A percentile compares a stretch with the other conserved stretches of the same genome.
phyloP scores from a whole-genome alignment of 92 coral and sea anemone species.

The Epizoanthus illoricatus region DNA sequence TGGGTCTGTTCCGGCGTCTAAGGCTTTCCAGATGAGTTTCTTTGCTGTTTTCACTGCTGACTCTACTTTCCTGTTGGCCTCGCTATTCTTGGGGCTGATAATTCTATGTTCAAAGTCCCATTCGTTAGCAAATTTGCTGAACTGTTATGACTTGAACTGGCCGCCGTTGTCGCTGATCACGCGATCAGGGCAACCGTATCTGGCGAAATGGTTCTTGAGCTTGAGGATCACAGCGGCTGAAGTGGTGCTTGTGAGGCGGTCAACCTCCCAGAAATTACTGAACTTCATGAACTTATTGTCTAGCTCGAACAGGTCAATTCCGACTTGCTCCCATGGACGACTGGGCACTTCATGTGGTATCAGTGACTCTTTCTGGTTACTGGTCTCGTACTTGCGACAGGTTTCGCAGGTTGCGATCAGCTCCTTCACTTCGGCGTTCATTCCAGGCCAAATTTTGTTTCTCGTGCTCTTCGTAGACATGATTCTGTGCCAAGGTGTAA shows the following conservation, averaged over 20 bases:
- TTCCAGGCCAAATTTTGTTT: slow-evolving; percentile 44
- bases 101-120: slow-evolving; percentile 30
- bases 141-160: slow-evolving; percentile 6
- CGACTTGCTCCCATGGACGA: slow-evolving; percentile 36
- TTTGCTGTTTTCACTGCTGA: slow-evolving; percentile 49
- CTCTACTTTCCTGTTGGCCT: slow-evolving; percentile 43
- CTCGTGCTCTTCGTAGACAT: not conserved
- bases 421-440: slow-evolving; percentile 25
- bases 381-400: slow-evolving; percentile 18
- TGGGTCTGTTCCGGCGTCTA: slow-evolving; percentile 44
- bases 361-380: slow-evolving; percentile 22
- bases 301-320: slow-evolving; percentile 17
- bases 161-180: slow-evolving; percentile 31
- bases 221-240: slow-evolving; percentile 13
- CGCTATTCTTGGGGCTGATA: slow-evolving; percentile 37
- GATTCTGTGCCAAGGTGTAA: too few relatives aligned
- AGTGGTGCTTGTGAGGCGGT: slow-evolving; percentile 20
- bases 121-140: not conserved
- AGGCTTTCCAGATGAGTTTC: slow-evolving; percentile 36
- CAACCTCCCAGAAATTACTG: slow-evolving; percentile 14
- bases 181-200: slow-evolving; percentile 43
- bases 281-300: not conserved
- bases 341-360: slow-evolving; percentile 32
- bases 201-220: slow-evolving; percentile 36
- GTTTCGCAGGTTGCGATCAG: slow-evolving; percentile 21